These are phyloP conservation scores for Australoheros facetus DNA, from an alignment of 2,797 vertebrate species.

Conservation along the genomic window DNA sequence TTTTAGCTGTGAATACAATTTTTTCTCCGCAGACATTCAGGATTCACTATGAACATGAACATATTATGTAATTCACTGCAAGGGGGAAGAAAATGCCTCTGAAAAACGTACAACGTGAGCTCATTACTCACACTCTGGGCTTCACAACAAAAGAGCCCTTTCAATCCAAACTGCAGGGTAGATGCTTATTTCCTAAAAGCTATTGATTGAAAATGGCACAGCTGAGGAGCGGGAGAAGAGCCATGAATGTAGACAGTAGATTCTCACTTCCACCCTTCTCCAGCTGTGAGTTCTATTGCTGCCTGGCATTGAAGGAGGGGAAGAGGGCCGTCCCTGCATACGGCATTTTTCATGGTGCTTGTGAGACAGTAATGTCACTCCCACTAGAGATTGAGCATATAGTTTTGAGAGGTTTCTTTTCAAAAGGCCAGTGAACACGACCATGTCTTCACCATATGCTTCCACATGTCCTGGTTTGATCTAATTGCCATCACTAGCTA, in stretches of 20 bases:
- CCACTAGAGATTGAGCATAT: constrained; percentile 20
- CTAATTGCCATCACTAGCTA: constrained; percentile 54
- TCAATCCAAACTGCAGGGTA: constrained; percentile 72
- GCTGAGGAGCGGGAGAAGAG: constrained; percentile 69
- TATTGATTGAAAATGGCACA: constrained; percentile 76
- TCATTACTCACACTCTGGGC: constrained; percentile 58
- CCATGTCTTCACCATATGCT: constrained; percentile 8
- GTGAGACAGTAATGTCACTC: constrained; percentile 51
- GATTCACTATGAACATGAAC: constrained; percentile 53
- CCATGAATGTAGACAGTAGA: constrained; percentile 68
- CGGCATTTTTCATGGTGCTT: constrained; percentile 39
- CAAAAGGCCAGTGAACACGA: constrained; percentile 35
- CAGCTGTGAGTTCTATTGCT: constrained; percentile 73
- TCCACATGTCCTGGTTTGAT: constrained; percentile 43
- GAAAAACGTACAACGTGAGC: constrained; percentile 53
- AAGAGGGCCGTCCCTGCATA: constrained; percentile 44
- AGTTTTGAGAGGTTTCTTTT: constrained; percentile 46
- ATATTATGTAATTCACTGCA: constrained; percentile 70
- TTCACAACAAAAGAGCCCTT: constrained; percentile 71
- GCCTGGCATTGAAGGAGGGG: constrained; percentile 45
- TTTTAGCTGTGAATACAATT: constrained; percentile 35
- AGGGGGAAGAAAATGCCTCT: constrained; percentile 39
- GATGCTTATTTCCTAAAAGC: constrained; percentile 73
- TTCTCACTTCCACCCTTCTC: constrained; percentile 61
- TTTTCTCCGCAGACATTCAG: constrained; percentile 36